phyloP scores from a whole-genome alignment of 2,113 vertebrate species.

The Procavia capensis region DNA sequence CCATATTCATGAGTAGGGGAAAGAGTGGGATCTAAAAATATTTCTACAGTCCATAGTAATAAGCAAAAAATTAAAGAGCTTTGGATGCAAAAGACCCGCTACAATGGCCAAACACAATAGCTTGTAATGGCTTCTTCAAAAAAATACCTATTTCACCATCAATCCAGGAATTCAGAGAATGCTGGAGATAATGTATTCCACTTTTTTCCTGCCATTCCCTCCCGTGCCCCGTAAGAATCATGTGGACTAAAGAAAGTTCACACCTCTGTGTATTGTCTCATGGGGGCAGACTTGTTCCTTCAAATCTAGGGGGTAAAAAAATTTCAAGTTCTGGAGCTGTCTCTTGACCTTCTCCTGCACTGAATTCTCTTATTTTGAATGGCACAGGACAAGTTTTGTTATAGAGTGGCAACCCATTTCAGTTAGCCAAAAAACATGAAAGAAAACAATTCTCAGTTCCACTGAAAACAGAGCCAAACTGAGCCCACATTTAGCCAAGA shows the following conservation, averaged over 20 bases:
- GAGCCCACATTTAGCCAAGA: slow-evolving; percentile 48
- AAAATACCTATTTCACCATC: slow-evolving; percentile 41
- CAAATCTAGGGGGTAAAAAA: slow-evolving; percentile 46
- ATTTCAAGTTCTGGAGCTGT: neutral
- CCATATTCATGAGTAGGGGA: neutral
- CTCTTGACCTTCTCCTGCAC: neutral
- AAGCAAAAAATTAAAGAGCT: slow-evolving; percentile 35
- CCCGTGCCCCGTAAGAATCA: neutral
- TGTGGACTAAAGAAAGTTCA: neutral
- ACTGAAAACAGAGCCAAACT: slow-evolving; percentile 47
- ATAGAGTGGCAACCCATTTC: neutral
- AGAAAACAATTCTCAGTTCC: neutral
- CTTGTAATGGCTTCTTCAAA: neutral
- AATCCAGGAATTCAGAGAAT: slow-evolving; percentile 45
- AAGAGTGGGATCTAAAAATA: neutral
- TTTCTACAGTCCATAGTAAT: slow-evolving; percentile 45
- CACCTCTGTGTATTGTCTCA: slow-evolving; percentile 16
- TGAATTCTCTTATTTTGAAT: slow-evolving; percentile 21
- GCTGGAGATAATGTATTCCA: neutral
- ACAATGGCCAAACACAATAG: slow-evolving; percentile 20
- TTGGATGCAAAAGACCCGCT: slow-evolving; percentile 13
- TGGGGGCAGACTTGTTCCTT: neutral
- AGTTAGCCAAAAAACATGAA: slow-evolving; percentile 35
- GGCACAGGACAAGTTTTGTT: slow-evolving; percentile 32
- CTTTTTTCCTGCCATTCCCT: neutral